phyloP scores from a whole-genome alignment of 2,888 invertebrate genomes.

The Cerastoderma edule region DNA sequence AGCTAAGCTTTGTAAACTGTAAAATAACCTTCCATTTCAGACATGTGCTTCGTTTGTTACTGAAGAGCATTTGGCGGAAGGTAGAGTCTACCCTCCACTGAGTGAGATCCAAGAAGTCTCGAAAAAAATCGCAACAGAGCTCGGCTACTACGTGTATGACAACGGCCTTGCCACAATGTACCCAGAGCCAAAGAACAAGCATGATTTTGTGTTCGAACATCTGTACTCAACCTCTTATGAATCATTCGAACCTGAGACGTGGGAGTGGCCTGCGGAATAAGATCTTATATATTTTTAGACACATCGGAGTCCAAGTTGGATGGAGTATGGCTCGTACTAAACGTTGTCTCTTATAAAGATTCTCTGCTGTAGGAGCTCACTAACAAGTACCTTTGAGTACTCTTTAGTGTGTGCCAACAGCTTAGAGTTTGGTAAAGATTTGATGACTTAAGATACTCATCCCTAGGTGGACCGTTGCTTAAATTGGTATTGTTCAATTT shows the following conservation, averaged over 20 bases:
- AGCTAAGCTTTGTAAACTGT: too few species aligned
- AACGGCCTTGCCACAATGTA: slow-evolving; percentile 84
- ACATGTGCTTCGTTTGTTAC: slow-evolving; percentile 92
- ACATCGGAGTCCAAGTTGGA: too few species aligned
- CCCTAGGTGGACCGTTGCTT: too few species aligned
- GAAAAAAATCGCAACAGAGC: slow-evolving; percentile 91
- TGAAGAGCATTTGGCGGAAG: slow-evolving; percentile 91
- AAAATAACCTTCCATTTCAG: slow-evolving; percentile 85
- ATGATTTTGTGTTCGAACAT: slow-evolving; percentile 83
- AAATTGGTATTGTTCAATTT: too few species aligned
- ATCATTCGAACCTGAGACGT: slow-evolving; percentile 84
- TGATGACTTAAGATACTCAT: too few species aligned
- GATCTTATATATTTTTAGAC: too few species aligned
- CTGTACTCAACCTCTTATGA: slow-evolving; percentile 84
- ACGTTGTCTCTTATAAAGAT: too few species aligned
- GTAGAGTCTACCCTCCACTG: slow-evolving; percentile 96
- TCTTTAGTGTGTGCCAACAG: too few species aligned
- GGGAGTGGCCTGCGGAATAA: slow-evolving; percentile 83
- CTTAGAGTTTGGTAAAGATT: too few species aligned
- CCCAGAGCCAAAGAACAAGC: slow-evolving; percentile 86
- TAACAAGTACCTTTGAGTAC: too few species aligned
- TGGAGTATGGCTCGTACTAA: too few species aligned
- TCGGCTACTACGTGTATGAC: slow-evolving; percentile 93
- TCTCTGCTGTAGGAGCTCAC: too few species aligned
- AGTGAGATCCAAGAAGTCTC: slow-evolving; percentile 93